A percentile compares a stretch with the other conserved stretches of the same genome.
Evolutionary conservation across 2,888 invertebrate genomes (phyloP).

Genomic region (Linnaemya vulpina): DNA sequence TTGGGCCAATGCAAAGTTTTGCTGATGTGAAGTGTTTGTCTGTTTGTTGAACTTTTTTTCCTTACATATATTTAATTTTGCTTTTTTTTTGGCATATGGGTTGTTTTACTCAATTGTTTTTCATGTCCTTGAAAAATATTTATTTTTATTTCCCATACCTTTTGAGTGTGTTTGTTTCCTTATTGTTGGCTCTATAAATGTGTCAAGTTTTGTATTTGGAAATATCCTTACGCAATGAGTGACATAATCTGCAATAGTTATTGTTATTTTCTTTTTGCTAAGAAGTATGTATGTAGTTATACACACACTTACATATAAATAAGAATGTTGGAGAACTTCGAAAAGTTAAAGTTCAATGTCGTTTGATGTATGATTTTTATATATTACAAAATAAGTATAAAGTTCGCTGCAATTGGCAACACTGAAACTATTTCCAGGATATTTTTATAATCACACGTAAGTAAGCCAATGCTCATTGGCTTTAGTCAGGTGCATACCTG

Average conservation of each 20-base stretch:
- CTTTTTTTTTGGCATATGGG: slow-evolving; percentile 31
- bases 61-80: not conserved
- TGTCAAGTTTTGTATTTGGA: slow-evolving; percentile 13
- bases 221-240: slow-evolving; percentile 51
- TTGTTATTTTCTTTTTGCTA: not conserved
- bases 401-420: too few species aligned
- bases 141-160: slow-evolving; percentile 6
- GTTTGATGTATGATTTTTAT: not conserved
- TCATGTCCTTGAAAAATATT: slow-evolving; percentile 32
- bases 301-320: not conserved
- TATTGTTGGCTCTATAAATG: slow-evolving; percentile 17
- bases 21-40: slow-evolving; percentile 13
- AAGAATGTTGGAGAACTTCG: not conserved
- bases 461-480: too few species aligned
- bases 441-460: too few species aligned
- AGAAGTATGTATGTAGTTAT: too few species aligned
- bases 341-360: slow-evolving; percentile 11
- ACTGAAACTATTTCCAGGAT: too few species aligned
- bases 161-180: slow-evolving; percentile 18
- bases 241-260: slow-evolving; percentile 43
- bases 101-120: slow-evolving; percentile 34
- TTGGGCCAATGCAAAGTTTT: slow-evolving; percentile 31
- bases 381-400: too few species aligned
- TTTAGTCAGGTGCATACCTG: too few species aligned
- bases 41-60: not conserved